phyloP scores from a whole-genome alignment of 2,888 invertebrate species.

The Gastrophysa polygoni region DNA sequence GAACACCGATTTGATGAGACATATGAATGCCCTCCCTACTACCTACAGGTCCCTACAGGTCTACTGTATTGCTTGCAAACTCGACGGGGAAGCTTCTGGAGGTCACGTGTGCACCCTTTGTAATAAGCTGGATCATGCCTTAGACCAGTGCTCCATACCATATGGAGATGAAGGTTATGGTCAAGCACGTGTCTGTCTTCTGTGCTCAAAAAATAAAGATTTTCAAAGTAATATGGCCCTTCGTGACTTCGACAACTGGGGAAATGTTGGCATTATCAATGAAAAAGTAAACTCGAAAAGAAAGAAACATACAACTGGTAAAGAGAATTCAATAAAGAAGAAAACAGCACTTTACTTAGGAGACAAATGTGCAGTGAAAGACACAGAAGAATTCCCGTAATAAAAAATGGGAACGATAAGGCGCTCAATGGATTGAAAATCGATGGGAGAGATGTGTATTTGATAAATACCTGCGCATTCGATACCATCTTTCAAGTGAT shows the following conservation, averaged over 20 bases:
- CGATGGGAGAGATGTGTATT: too few relatives aligned
- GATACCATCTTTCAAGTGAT: not conserved
- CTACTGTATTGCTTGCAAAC: not conserved
- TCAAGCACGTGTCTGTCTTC: not conserved
- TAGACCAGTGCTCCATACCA: not conserved
- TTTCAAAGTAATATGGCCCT: not conserved
- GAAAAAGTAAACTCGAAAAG: not conserved
- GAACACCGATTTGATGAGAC: not conserved
- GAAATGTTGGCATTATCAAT: not conserved
- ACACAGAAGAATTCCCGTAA: not conserved
- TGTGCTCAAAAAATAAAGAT: not conserved
- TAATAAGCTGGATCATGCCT: not conserved
- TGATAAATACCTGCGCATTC: too few relatives aligned
- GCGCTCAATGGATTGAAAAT: not conserved
- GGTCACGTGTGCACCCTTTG: not conserved
- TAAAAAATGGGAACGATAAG: not conserved
- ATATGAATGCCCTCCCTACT: too few relatives aligned
- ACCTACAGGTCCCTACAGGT: not conserved
- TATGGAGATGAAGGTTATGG: not conserved
- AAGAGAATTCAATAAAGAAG: not conserved
- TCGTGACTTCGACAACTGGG: not conserved
- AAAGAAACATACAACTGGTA: not conserved
- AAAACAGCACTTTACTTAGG: not conserved
- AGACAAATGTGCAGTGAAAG: not conserved
- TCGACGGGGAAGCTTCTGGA: not conserved